Conservation (phyloP, 2,888 invertebrate species). For the Hylaea fasciaria region DNA sequence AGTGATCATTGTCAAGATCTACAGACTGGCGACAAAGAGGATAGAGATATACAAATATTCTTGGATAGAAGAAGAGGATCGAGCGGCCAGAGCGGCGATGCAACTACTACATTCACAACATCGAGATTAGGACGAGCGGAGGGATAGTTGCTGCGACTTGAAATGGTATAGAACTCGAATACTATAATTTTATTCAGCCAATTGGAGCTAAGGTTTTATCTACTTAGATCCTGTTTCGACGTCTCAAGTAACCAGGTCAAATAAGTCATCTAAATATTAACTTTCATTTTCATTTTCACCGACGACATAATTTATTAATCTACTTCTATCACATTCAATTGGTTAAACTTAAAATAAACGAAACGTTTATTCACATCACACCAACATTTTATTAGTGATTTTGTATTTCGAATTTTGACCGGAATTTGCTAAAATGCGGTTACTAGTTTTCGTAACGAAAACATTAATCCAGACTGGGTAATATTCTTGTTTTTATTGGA, state of each 20-base stretch:
- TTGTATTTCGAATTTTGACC: too few species aligned
- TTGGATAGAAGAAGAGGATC: constrained; percentile 75
- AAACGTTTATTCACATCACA: too few species aligned
- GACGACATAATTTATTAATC: too few species aligned
- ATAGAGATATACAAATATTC: constrained; percentile 74
- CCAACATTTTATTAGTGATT: too few species aligned
- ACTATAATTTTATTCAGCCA: constrained; percentile 33
- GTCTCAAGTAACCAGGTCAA: not conserved
- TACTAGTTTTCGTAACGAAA: too few species aligned
- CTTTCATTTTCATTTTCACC: too few species aligned
- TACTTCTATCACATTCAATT: too few species aligned
- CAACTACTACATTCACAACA: constrained; percentile 84
- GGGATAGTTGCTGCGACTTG: constrained; percentile 72
- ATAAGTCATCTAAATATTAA: not conserved
- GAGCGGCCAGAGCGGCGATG: constrained; percentile 78
- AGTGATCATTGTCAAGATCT: constrained; percentile 73
- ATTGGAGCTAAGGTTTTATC: constrained; percentile 31
- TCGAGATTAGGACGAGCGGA: constrained; percentile 79
- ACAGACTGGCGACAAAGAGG: constrained; percentile 78
- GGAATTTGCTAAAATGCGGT: too few species aligned
- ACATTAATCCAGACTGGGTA: too few species aligned
- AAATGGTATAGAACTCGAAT: constrained; percentile 73
- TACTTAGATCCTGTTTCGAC: not conserved
- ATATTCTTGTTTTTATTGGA: too few species aligned
- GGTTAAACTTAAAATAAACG: too few species aligned